phyloP scores from a whole-genome alignment of 2,113 vertebrate genomes.

The Aix galericulata region DNA sequence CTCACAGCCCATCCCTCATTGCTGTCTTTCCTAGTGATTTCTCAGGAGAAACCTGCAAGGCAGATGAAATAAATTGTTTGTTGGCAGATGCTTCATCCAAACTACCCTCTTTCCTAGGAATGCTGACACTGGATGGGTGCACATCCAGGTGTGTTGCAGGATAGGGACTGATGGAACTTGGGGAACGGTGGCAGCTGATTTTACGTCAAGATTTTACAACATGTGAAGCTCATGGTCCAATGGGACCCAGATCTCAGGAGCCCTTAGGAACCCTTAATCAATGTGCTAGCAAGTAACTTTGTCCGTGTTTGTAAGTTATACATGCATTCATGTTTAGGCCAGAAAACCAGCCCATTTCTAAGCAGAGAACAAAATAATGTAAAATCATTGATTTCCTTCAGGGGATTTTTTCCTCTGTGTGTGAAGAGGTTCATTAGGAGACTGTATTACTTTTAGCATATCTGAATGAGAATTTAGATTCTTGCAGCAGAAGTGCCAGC shows the following conservation, averaged over 20 bases:
- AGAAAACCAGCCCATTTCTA: conserved; percentile 7
- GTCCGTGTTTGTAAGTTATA: background rate
- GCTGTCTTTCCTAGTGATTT: background rate
- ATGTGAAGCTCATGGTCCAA: background rate
- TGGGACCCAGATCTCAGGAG: background rate
- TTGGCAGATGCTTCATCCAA: rapidly evolving
- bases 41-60: background rate
- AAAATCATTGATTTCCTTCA: conserved; percentile 13
- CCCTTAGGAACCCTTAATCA: background rate
- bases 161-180: background rate
- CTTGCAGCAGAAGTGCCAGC: background rate
- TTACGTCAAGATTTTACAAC: background rate
- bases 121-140: background rate
- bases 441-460: conserved; percentile 17
- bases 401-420: background rate
- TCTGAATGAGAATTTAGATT: conserved; percentile 39
- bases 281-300: background rate
- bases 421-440: conserved; percentile 27
- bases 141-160: background rate
- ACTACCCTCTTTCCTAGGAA: background rate
- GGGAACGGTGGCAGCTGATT: background rate
- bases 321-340: background rate
- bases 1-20: background rate
- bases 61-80: background rate
- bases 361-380: conserved; percentile 51